Base-by-base conservation (phyloP, 30 jellyfish, hydroid and myxozoan species). In the Pseudorhiza aurosa region DNA sequence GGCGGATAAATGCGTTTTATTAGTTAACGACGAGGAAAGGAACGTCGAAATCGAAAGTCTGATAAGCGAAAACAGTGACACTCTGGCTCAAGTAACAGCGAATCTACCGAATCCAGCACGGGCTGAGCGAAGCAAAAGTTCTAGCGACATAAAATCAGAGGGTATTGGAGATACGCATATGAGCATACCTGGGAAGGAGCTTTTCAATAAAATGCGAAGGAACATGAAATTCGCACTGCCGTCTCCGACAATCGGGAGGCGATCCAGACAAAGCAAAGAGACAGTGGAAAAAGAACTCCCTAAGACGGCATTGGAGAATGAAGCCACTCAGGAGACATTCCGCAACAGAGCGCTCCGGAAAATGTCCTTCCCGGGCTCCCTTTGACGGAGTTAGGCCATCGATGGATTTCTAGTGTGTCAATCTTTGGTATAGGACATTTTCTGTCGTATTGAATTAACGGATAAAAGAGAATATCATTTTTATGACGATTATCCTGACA, bases 211-310 rank as follows among this genome's bases (percentile, higher is more conserved):
- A 25, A 58, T 71, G 24, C 36, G 63, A 36, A 71, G 49, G n/a
- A 71, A 71, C 35, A 28, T 71, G 46, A 71, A 71, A 8, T 71
- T 71, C 43, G 33, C 85, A 22, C 17, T 71, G 55, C 85, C 85
- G n/a, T 71, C 85, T 24, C 85, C 85, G 8, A 49, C 72, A 18
- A 26, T 71, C 12, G 27, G 57, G 14, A 71, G 85, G 56, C 71
- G 33, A 11, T 30, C 22, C 29, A 29, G 29, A 14, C 31, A 28
- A 56, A 71, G 14, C 11, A 18, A 7, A 9, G 70, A 71, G 25
- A 51, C 27, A 62, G 39, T 26, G 21, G 71, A 50, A 29, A 29
- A 31, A 27, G 58, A n/a, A 19, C 11, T 36, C 17, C 21, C 62
- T 5, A 19, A 37, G 11, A 33, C 11, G 40, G 80, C 35, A 36